Conservation (phyloP, 2,797 vertebrate genomes). For the Urosaurus nigricauda region DNA sequence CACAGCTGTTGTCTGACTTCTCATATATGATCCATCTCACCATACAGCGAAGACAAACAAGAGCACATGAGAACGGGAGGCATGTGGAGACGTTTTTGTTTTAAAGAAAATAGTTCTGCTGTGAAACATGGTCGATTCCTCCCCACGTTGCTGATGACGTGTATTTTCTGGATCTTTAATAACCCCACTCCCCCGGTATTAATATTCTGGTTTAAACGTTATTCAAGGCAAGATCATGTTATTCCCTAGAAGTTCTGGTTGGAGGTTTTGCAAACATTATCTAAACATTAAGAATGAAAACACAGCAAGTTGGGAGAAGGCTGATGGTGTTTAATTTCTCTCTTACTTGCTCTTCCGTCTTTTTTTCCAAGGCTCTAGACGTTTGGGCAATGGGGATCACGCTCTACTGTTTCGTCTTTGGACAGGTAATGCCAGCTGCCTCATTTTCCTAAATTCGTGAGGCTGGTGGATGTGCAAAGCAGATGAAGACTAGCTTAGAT, state of each 20-base stretch:
- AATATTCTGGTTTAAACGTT: neutral
- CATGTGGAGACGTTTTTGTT: neutral
- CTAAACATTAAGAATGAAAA: neutral
- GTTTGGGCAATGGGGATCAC: slow-evolving; percentile 99
- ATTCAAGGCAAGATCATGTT: neutral
- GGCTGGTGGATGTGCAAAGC: no score
- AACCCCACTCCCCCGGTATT: no score
- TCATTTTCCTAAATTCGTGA: neutral
- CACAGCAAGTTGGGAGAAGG: neutral
- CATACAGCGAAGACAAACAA: neutral
- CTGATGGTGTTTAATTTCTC: neutral
- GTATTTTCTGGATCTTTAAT: neutral
- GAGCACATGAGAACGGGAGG: neutral
- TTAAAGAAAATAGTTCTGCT: neutral
- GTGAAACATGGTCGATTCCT: no score
- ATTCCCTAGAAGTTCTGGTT: neutral
- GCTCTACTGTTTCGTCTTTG: slow-evolving; percentile 94
- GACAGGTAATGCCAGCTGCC: slow-evolving; percentile 84
- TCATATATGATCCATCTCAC: no score
- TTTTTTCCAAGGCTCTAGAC: slow-evolving; percentile 88
- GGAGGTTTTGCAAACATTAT: neutral
- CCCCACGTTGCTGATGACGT: fast-evolving
- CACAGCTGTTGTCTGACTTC: no score
- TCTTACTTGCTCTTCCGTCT: neutral
- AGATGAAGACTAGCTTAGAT: neutral